phyloP scores from a whole-genome alignment of 2,113 vertebrate genomes.

The Muscicapa adusta region DNA sequence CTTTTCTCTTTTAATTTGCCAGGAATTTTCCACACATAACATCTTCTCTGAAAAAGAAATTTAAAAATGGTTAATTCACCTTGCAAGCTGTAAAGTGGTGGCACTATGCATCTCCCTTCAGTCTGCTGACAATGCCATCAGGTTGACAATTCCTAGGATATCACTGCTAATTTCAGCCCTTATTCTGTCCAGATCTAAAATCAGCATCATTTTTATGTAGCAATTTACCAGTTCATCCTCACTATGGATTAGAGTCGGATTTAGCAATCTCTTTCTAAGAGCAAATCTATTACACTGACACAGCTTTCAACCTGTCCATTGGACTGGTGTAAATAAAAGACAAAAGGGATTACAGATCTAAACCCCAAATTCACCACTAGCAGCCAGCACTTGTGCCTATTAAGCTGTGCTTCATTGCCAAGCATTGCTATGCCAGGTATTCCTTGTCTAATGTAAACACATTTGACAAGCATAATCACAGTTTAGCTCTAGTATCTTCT shows the following conservation, averaged over 20 bases:
- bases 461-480: conserved; percentile 58
- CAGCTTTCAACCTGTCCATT: not conserved
- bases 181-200: not conserved
- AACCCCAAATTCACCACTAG: not conserved
- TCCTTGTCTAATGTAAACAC: conserved; percentile 34
- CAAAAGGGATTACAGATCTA: not conserved
- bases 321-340: not conserved
- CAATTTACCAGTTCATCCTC: not conserved
- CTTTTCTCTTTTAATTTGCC: not conserved
- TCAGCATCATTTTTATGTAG: not conserved
- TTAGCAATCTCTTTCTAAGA: not conserved
- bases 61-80: not conserved
- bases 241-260: not conserved
- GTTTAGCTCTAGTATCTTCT: conserved; percentile 39
- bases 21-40: not conserved
- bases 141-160: not conserved
- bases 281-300: not conserved
- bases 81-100: not conserved
- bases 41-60: not conserved
- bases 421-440: not conserved
- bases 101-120: not conserved
- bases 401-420: not conserved
- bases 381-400: not conserved
- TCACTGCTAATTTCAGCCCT: not conserved
- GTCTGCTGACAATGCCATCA: not conserved